Conservation (phyloP, 2,797 vertebrate genomes). For the Gadopsis marmoratus region DNA sequence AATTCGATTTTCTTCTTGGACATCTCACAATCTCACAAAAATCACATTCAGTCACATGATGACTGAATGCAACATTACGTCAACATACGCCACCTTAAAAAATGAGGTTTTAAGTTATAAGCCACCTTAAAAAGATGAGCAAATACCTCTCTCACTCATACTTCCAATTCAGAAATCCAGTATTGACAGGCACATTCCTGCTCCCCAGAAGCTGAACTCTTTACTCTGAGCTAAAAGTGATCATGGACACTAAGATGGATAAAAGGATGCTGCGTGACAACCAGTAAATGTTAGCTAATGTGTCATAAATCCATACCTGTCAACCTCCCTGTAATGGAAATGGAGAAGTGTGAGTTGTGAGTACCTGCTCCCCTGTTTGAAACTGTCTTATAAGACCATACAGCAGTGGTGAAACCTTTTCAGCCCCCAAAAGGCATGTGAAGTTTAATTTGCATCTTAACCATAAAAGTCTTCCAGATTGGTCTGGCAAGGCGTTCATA, state of each 20-base stretch:
- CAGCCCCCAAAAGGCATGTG: conserved; percentile 8
- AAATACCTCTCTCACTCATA: not conserved
- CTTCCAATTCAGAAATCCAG: not conserved
- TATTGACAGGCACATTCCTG: not conserved
- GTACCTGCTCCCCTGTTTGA: not conserved
- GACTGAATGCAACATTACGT: too few species aligned
- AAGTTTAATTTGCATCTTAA: conserved; percentile 46
- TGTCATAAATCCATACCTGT: conserved; percentile 18
- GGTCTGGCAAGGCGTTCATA: conserved; percentile 44
- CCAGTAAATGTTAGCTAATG: not conserved
- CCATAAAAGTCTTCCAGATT: conserved; percentile 32
- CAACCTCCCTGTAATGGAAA: not conserved
- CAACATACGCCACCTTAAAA: too few species aligned
- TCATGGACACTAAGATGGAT: not conserved
- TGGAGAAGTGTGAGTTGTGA: not conserved
- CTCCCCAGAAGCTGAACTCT: not conserved
- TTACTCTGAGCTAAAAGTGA: not conserved
- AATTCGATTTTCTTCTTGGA: not conserved
- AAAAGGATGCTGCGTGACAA: conserved; percentile 7
- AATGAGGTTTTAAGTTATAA: not conserved
- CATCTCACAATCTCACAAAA: too few species aligned
- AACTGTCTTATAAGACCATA: conserved; percentile 1
- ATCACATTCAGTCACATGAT: not conserved
- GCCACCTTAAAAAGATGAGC: not conserved
- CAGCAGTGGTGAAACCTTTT: conserved; percentile 12